Base-by-base conservation (phyloP, 2,113 vertebrate genomes). In the Pipa parva region DNA sequence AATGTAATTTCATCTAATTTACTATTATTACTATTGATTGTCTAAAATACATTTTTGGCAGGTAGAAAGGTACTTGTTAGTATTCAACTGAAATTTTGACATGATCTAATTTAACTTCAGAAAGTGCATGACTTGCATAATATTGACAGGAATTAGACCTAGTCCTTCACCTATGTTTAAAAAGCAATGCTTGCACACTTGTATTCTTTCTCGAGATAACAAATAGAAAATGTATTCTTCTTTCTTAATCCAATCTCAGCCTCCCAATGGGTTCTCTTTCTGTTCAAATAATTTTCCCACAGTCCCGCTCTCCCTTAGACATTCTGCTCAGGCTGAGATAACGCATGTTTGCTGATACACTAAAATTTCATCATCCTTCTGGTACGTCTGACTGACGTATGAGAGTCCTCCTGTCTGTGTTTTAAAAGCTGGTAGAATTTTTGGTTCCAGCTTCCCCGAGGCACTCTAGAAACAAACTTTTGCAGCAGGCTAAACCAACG, bases 211-310 rank as follows among this genome's bases (percentile, higher is more conserved):
- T 29, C 25, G 54, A 27, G 29, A 50, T 45, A 59, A 51, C 20
- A 17, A 51, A 51, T 50, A 36, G 9, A 29, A 17, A 56, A 28
- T 68, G 37, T 59, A 59, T 59, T 29, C 39, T 22, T 45, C 51
- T 56, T 45, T 31, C 46, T 29, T 29, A 27, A 13, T 46, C 39
- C 49, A n/a, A n/a, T n/a, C n/a, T n/a, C n/a, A n/a, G n/a, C 33
- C 66, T 25, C 28, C 48, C 45, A 20, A 15, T 17, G 17, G 29
- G 13, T 17, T 31, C 2, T n/a, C 27, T 11, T 60, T 52, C 65
- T 45, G n/a, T 54, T 58, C 58, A 54, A 51, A 69, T 9, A 7
- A 54, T 33, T 69, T 69, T 69, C 66, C 66, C 66, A 69, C 58
- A 49, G n/a, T n/a, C 66, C 58, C 33, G 20, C 27, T 37, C 50